Percentiles rank a stretch among this genome's conserved stretches.
These are phyloP conservation scores for Ancistrus triradiatus DNA, from an alignment of 2,113 vertebrate species.

Conservation along the genomic window DNA sequence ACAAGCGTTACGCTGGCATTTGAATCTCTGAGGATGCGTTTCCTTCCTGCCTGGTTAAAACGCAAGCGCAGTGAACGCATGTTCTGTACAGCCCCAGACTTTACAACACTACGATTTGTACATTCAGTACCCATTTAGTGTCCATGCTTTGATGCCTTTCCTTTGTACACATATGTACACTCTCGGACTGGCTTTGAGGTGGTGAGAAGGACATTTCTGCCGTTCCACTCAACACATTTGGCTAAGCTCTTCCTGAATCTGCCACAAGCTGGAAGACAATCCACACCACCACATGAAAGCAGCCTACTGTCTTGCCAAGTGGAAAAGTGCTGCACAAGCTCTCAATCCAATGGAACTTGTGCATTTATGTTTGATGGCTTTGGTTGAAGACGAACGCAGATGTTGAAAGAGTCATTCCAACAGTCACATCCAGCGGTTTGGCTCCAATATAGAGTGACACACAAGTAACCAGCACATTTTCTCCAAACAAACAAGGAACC, in stretches of 20 bases:
- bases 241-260: background rate
- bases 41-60: no score
- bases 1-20: background rate
- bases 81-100: background rate
- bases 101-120: no score
- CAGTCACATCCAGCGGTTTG: background rate
- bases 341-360: constrained; percentile 2
- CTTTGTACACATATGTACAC: background rate
- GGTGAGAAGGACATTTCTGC: background rate
- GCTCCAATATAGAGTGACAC: background rate
- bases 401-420: constrained; percentile 1
- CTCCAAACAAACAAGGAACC: no score
- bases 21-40: background rate
- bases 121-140: background rate
- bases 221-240: background rate
- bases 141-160: background rate
- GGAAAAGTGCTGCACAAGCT: constrained; percentile 6
- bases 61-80: no score
- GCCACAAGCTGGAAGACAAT: background rate
- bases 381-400: constrained; percentile 5
- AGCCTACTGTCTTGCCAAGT: background rate
- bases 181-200: background rate
- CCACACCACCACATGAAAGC: constrained; percentile 14
- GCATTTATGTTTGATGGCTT: constrained; percentile 12
- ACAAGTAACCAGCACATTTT: no score